Evolutionary conservation across 1,140 invertebrate species (phyloP), one percentile per base, ranked within the genome.

Genomic region (Heliconius melpomene): DNA sequence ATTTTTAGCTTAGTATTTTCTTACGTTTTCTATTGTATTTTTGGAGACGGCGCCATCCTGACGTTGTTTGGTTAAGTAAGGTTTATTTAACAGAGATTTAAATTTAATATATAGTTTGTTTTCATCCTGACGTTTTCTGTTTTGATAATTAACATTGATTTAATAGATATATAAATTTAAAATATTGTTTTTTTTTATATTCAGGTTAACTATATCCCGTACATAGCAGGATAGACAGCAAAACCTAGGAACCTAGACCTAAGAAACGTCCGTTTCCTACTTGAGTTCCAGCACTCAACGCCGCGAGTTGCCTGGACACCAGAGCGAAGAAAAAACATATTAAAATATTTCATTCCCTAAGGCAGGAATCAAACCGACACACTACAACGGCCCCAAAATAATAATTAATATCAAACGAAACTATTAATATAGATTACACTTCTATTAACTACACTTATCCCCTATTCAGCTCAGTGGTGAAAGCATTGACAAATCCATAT

Each of bases 401-500:
- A 8, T 6, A 26, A 66, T 66, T 66, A 66, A 26, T 66, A 66
- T 66, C 23, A 66, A 66, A 66, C 11, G 9, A 13, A 66, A 66
- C 57, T 26, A 60, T 60, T 66, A 23, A 66, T 66, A 66, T 66
- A 66, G 23, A 66, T 29, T 26, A 66, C 60, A 29, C 9, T 29
- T 29, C 60, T 66, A 66, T 66, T 66, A 66, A 66, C 57, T 23
- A n/a, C 8, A 26, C 57, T 13, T 60, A 66, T 29, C 23, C 23
- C 23, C 60, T 2, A 66, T 66, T 66, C 54, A 57, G 32, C 32
- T 32, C 32, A 32, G 60, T 66, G 73, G 83, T 84, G 81, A 85
- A 86, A 88, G 80, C 85, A 87, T 90, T 89, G 89, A 91, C 88
- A 91, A 90, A 90, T 89, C 85, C 88, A 81, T 76, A 60, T 77